Evolutionary conservation across 2,113 vertebrate species (phyloP), one percentile per base, ranked within the genome.

Genomic region (Lasiurus cinereus): DNA sequence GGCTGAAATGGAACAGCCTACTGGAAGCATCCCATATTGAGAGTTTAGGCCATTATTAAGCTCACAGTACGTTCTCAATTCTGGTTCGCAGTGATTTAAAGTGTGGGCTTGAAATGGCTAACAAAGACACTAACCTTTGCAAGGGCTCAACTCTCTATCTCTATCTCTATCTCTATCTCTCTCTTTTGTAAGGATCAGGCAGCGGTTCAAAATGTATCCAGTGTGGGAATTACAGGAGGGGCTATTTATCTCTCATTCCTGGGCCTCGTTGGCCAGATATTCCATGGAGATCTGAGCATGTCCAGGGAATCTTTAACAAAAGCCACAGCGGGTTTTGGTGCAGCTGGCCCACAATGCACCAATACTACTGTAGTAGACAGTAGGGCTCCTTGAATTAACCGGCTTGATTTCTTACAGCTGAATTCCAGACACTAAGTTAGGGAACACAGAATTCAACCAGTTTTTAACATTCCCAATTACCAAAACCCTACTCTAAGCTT

Each of bases 1-100:
- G 95, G n/a, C 46, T 24, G n/a, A 93, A 96, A 56, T 29, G 48
- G 50, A 89, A 56, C 13, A 69, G 39, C 36, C 31, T 80, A 66
- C 59, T 59, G 39, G 31, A 95, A 62, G 94, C 22, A n/a, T 9
- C 76, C 93, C 33, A 1, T 29, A 9, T 22, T 43, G 39, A 21
- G 64, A 22, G 15, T 56, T 86, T 67, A 66, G 43, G 66, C 76
- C 64, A 66, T 0, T 5, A 16, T n/a, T 50, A 93, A 83, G n/a
- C 67, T 46, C 27, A 31, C 22, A 70, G 1, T 54, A 54, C 19
- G 21, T 48, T 52, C 88, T 77, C 89, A 77, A 1, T 74, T 79
- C 46, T 2, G 46, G 39, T 36, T 83, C 19, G 5, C 22, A 22
- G 52, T 56, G 43, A 89, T 50, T 50, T 76, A 31, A 74, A 72